A percentile compares a stretch with the other conserved stretches of the same genome.
phyloP scores from a whole-genome alignment of 1,140 invertebrate genomes.

The Pinna nobilis region DNA sequence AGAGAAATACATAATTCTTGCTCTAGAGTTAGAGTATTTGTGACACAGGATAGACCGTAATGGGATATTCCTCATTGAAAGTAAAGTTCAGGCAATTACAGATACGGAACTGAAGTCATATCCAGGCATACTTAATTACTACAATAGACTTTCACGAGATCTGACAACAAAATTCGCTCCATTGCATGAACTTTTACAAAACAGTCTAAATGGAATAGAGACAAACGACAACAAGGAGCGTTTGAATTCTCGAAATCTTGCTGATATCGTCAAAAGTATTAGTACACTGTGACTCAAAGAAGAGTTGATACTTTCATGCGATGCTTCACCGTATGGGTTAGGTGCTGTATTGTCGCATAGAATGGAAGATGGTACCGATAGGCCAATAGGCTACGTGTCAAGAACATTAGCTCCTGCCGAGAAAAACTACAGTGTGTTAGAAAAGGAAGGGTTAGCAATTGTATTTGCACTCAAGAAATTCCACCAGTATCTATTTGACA shows the following conservation, averaged over 20 bases:
- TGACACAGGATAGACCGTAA: conserved; percentile 50
- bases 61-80: conserved; percentile 57
- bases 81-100: conserved; percentile 32
- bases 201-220: conserved; percentile 35
- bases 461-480: conserved; percentile 69
- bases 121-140: conserved; percentile 59
- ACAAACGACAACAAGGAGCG: conserved; percentile 33
- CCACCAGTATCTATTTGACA: conserved; percentile 75
- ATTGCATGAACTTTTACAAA: conserved; percentile 41
- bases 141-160: conserved; percentile 51
- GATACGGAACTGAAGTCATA: conserved; percentile 32
- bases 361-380: conserved; percentile 60
- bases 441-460: conserved; percentile 11
- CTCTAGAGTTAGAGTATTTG: conserved; percentile 62
- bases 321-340: conserved; percentile 76
- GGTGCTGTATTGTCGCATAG: conserved; percentile 75
- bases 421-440: conserved; percentile 75
- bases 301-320: conserved; percentile 73
- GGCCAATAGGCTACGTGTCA: conserved; percentile 75
- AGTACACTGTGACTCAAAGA: conserved; percentile 70
- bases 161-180: conserved; percentile 35
- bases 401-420: conserved; percentile 73
- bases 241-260: conserved; percentile 40
- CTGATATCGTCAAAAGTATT: conserved; percentile 62
- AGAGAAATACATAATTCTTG: conserved; percentile 65